Percentiles rank a stretch among this genome's conserved stretches.
Evolutionary conservation across 2,888 invertebrate genomes (phyloP).

Genomic region (Balanococcus diminutus): DNA sequence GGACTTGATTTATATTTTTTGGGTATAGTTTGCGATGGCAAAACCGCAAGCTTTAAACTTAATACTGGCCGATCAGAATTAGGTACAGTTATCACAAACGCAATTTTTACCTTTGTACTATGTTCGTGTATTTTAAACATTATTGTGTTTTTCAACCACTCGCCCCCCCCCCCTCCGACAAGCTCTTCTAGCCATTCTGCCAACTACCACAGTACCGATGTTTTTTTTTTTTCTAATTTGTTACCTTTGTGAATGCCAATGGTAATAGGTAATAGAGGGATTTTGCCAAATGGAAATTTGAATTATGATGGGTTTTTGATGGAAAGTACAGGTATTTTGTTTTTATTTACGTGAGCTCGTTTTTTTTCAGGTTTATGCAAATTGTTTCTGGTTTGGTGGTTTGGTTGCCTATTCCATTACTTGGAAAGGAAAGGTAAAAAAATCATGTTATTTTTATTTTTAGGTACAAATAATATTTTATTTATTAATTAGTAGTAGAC

Average conservation of each 20-base stretch:
- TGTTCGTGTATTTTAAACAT: constrained; percentile 3
- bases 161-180: neutral
- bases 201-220: neutral
- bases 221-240: neutral
- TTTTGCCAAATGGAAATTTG: neutral
- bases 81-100: neutral
- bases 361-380: too few species aligned
- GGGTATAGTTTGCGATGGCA: neutral
- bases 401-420: neutral
- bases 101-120: constrained; percentile 11
- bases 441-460: too few species aligned
- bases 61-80: neutral
- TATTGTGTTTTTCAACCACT: neutral
- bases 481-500: too few species aligned
- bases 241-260: neutral
- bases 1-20: constrained; percentile 14
- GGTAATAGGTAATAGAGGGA: neutral
- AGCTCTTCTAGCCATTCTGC: neutral
- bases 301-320: neutral
- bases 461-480: too few species aligned
- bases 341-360: too few species aligned
- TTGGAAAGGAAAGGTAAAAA: neutral
- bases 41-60: neutral
- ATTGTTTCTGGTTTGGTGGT: neutral
- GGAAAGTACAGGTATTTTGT: neutral